Evolutionary conservation across 2,797 vertebrate genomes (phyloP).

Genomic region (Pangasius mekongensis): DNA sequence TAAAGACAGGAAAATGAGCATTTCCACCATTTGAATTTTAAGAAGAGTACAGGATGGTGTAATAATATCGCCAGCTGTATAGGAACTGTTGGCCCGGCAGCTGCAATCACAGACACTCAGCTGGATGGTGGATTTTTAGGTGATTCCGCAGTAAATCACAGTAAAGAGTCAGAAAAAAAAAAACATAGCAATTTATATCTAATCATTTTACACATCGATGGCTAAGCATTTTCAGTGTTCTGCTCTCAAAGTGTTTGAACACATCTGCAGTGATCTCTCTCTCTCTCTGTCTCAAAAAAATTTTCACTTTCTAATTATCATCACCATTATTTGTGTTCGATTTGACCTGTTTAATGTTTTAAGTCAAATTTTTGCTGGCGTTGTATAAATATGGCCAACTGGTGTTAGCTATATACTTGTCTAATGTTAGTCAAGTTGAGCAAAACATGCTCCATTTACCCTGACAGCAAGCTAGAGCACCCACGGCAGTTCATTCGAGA

Average conservation of each 20-base stretch:
- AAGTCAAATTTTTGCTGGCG: background rate
- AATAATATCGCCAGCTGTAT: background rate
- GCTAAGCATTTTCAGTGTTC: background rate
- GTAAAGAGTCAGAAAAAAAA: background rate
- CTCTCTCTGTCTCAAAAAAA: too few species aligned
- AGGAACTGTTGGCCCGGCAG: background rate
- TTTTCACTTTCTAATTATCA: too few species aligned
- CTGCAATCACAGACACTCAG: background rate
- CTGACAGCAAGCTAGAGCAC: background rate
- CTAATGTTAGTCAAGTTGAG: background rate
- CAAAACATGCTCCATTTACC: background rate
- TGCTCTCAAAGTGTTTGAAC: too few species aligned
- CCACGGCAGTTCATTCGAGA: background rate
- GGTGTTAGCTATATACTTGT: background rate
- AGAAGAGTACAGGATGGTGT: background rate
- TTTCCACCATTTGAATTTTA: slow-evolving; percentile 2
- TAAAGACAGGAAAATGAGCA: background rate
- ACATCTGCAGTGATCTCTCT: background rate
- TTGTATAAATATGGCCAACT: background rate
- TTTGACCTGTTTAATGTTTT: background rate
- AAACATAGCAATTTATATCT: background rate
- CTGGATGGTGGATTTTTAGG: background rate
- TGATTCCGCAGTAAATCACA: background rate
- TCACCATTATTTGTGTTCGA: too few species aligned
- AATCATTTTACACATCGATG: background rate